Evolutionary conservation across 2,113 vertebrate genomes (phyloP).

Genomic region (Sarotherodon lohbergeri): DNA sequence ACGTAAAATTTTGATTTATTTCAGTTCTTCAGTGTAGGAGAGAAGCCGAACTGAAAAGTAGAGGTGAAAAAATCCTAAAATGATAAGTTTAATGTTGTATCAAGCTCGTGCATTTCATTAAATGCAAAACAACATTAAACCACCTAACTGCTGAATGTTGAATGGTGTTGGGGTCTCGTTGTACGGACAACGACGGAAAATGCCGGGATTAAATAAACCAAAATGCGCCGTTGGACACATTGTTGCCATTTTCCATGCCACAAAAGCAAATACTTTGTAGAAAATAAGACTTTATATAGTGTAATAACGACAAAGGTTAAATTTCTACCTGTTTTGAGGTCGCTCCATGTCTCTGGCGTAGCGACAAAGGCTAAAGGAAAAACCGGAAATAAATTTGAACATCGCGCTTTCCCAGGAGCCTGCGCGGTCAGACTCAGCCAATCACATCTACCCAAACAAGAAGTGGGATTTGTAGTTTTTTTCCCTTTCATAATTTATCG

Average conservation of each 20-base stretch:
- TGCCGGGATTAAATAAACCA: rapidly evolving
- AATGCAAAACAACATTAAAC: neutral
- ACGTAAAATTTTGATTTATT: neutral
- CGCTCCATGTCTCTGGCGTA: constrained; percentile 22
- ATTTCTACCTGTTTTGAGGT: constrained; percentile 14
- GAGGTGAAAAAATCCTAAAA: neutral
- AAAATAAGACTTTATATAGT: neutral
- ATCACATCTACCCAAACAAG: constrained; percentile 19
- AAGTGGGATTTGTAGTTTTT: neutral
- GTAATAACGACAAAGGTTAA: rapidly evolving
- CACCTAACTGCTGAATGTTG: neutral
- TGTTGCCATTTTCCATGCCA: neutral
- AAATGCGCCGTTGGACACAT: rapidly evolving
- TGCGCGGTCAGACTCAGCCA: constrained; percentile 21
- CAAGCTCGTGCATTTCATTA: rapidly evolving
- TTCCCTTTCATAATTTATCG: neutral
- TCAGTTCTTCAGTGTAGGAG: neutral
- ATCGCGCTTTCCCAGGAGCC: constrained; percentile 35
- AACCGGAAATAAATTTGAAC: constrained; percentile 56
- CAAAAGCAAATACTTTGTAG: rapidly evolving
- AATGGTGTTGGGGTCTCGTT: neutral
- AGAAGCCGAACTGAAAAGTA: neutral
- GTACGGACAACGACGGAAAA: neutral
- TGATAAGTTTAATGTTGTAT: rapidly evolving
- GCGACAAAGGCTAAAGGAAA: neutral